phyloP scores from a whole-genome alignment of 2,797 vertebrate genomes.

The Bradypodion pumilum region DNA sequence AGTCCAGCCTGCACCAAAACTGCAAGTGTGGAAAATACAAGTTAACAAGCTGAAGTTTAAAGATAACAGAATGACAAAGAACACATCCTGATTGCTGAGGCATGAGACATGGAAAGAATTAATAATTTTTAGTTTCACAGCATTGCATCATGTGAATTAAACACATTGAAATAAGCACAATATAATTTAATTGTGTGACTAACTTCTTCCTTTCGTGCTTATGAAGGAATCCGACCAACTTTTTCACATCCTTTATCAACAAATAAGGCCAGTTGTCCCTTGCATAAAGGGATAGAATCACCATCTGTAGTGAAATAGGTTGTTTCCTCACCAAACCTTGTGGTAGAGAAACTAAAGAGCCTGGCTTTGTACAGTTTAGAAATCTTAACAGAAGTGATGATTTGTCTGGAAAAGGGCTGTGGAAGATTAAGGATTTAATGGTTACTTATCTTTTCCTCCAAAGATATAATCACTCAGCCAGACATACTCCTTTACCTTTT shows the following conservation, averaged over 20 bases:
- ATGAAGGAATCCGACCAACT: too few relatives aligned
- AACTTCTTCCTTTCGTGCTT: too few relatives aligned
- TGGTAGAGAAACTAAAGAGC: too few relatives aligned
- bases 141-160: neutral
- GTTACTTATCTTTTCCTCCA: neutral
- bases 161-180: too few relatives aligned
- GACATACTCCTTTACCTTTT: neutral
- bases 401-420: neutral
- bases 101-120: constrained; percentile 29
- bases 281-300: too few relatives aligned
- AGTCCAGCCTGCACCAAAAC: too few relatives aligned
- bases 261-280: neutral
- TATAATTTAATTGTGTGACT: too few relatives aligned
- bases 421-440: neutral
- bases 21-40: constrained; percentile 1
- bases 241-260: neutral
- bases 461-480: neutral
- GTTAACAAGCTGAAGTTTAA: neutral
- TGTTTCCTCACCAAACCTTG: too few relatives aligned
- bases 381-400: neutral
- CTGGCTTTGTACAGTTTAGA: too few relatives aligned
- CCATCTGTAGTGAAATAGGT: too few relatives aligned
- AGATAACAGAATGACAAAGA: constrained; percentile 14
- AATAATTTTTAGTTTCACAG: constrained; percentile 1
- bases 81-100: constrained; percentile 16